Conservation (phyloP, 2,888 invertebrate species). For the Lucinisca nassula region DNA sequence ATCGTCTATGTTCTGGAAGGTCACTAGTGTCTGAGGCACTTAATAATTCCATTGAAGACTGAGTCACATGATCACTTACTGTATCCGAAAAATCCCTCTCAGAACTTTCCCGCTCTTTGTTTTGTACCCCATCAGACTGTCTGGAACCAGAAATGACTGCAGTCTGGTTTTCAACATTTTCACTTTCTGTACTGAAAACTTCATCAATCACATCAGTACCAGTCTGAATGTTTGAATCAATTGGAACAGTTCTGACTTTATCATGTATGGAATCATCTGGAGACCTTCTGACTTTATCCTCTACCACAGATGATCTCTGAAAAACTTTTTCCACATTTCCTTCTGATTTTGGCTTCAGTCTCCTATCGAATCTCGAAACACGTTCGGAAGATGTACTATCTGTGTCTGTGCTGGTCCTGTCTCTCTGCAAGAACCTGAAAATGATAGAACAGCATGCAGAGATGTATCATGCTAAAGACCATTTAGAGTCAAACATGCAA, state of each 20-base stretch:
- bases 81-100: background rate
- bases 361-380: background rate
- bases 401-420: background rate
- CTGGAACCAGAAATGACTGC: background rate
- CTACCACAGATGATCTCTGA: background rate
- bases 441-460: slow-evolving; percentile 6
- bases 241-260: background rate
- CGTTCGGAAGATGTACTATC: slow-evolving; percentile 1
- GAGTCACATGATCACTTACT: background rate
- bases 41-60: background rate
- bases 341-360: background rate
- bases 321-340: background rate
- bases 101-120: background rate
- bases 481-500: background rate
- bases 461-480: background rate
- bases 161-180: slow-evolving; percentile 5
- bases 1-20: slow-evolving; percentile 25
- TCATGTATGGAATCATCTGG: background rate
- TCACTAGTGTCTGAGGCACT: slow-evolving; percentile 52
- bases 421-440: background rate
- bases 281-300: background rate
- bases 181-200: background rate
- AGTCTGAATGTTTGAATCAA: background rate
- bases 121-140: background rate
- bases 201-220: background rate